A percentile compares a stretch with the other conserved stretches of the same genome.
Conservation (phyloP, 2,113 vertebrate species). For the Calidris pygmaea region DNA sequence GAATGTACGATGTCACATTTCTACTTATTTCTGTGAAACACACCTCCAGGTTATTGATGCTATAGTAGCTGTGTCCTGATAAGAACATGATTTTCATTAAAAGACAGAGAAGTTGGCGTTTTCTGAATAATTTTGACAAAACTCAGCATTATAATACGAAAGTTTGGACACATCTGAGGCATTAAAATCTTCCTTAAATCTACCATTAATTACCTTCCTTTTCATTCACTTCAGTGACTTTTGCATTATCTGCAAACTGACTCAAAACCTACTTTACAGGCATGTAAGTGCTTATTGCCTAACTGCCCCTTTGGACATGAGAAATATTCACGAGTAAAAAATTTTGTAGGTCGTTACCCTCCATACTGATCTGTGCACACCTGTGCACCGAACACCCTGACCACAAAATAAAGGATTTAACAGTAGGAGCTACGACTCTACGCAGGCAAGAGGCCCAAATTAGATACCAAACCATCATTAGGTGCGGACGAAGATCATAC, state of each 20-base stretch:
- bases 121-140: neutral
- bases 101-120: neutral
- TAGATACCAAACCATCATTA: neutral
- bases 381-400: neutral
- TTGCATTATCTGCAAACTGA: neutral
- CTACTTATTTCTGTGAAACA: neutral
- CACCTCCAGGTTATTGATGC: neutral
- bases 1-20: accelerated
- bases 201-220: neutral
- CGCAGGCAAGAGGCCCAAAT: neutral
- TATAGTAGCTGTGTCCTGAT: neutral
- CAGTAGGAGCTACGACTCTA: neutral
- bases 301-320: accelerated
- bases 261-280: neutral
- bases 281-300: neutral
- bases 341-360: accelerated
- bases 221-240: neutral
- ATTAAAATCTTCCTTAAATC: neutral
- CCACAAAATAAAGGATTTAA: neutral
- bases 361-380: neutral
- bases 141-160: neutral
- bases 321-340: neutral
- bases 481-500: accelerated
- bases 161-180: neutral
- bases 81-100: accelerated